Evolutionary conservation across 1,140 invertebrate genomes (phyloP).

Genomic region (Radopholus similis): DNA sequence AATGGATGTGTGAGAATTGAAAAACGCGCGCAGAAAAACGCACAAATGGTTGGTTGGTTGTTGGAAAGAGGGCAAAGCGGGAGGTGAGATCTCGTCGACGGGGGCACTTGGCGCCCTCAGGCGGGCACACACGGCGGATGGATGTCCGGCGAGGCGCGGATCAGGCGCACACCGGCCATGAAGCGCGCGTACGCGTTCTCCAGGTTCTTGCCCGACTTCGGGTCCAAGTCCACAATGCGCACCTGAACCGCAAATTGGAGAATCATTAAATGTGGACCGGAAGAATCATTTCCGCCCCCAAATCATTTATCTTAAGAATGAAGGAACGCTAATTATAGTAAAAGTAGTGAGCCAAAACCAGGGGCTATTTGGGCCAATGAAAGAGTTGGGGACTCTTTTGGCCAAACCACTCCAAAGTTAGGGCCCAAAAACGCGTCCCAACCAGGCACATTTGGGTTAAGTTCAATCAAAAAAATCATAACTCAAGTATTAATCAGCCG

Average conservation of each 20-base stretch:
- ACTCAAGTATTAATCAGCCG: not conserved
- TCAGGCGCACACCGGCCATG: constrained; percentile 24
- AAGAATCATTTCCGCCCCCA: too few relatives aligned
- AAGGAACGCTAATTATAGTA: not conserved
- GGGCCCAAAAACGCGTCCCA: too few relatives aligned
- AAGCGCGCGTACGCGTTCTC: constrained; percentile 41
- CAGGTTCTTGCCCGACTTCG: constrained; percentile 49
- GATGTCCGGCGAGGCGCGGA: constrained; percentile 25
- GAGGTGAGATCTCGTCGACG: not conserved
- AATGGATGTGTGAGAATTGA: not conserved
- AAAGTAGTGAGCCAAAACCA: not conserved
- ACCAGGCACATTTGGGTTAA: not conserved
- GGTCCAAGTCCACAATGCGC: constrained; percentile 57
- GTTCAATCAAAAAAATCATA: not conserved
- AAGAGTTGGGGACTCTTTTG: not conserved
- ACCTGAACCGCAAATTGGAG: too few relatives aligned
- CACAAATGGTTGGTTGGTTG: not conserved
- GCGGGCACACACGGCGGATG: constrained; percentile 25
- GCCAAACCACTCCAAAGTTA: not conserved
- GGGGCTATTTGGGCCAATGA: not conserved
- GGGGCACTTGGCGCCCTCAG: too few relatives aligned
- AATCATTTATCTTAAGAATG: not conserved
- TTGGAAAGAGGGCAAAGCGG: not conserved
- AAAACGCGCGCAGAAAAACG: not conserved
- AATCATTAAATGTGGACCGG: too few relatives aligned